phyloP scores from a whole-genome alignment of 2,797 vertebrate species.

The Pseudochirops corinnae region DNA sequence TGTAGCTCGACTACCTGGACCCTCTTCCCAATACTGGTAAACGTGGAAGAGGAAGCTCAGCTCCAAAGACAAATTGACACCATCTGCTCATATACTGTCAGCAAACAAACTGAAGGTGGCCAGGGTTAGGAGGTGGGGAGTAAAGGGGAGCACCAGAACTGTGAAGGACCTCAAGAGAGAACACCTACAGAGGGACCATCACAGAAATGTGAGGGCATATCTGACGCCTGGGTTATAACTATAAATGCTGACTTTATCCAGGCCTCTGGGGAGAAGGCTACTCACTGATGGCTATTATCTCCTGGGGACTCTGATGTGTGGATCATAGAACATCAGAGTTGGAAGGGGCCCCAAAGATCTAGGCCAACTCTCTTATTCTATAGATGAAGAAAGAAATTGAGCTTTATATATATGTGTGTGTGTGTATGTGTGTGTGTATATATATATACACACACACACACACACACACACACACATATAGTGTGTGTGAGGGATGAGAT shows the following conservation, averaged over 20 bases:
- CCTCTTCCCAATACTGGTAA: neutral
- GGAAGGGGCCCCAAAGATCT: neutral
- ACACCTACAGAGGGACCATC: neutral
- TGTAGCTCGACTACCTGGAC: neutral
- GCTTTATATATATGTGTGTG: too few relatives aligned
- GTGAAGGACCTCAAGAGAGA: neutral
- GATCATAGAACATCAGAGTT: neutral
- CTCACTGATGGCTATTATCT: neutral
- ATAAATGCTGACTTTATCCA: neutral
- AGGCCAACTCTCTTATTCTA: neutral
- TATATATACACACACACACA: too few relatives aligned
- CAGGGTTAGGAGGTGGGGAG: neutral
- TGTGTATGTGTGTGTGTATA: too few relatives aligned
- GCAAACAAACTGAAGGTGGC: neutral
- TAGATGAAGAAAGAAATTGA: neutral
- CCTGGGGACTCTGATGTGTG: neutral
- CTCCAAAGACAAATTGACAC: neutral
- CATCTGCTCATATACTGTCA: neutral
- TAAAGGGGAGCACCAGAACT: neutral
- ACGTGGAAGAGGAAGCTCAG: neutral
- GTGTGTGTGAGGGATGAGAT: too few relatives aligned
- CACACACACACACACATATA: too few relatives aligned
- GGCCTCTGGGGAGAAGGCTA: neutral
- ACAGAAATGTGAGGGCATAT: neutral
- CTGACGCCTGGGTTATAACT: neutral